Conservation (phyloP, 2,797 vertebrate genomes). For the Muscicapa comitata region DNA sequence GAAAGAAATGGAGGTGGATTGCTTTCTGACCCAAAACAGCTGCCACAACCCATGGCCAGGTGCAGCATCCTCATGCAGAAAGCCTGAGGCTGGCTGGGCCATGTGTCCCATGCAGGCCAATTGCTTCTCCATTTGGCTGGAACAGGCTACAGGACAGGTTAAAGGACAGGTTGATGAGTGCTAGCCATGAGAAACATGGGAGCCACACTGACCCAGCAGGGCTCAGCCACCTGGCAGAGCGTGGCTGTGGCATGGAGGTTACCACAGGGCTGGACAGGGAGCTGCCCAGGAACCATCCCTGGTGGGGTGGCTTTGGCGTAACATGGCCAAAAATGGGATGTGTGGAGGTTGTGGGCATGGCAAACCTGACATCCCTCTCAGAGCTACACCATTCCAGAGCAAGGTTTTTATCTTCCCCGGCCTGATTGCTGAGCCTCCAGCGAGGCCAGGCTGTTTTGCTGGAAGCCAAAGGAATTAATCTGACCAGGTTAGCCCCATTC, state of each 20-base stretch:
- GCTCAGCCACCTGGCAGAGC: accelerated
- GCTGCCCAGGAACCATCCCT: background rate
- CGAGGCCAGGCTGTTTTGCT: accelerated
- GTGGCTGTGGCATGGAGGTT: accelerated
- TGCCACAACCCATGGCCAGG: background rate
- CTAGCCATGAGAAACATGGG: background rate
- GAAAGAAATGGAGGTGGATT: background rate
- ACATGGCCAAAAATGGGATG: background rate
- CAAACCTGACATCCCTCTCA: background rate
- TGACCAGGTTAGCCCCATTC: background rate
- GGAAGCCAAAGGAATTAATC: background rate
- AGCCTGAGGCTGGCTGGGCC: background rate
- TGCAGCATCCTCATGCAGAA: background rate
- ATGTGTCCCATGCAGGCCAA: background rate
- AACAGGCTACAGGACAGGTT: background rate
- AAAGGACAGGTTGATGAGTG: background rate
- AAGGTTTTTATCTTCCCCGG: background rate
- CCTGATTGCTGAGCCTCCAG: accelerated
- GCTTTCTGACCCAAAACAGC: background rate
- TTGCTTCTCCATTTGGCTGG: background rate
- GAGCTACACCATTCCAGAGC: background rate
- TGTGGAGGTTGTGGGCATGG: background rate
- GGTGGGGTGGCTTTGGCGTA: background rate
- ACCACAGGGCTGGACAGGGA: background rate
- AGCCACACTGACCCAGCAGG: background rate